Conservation (phyloP, 2,888 invertebrate species). For the Eilema griseolum region DNA sequence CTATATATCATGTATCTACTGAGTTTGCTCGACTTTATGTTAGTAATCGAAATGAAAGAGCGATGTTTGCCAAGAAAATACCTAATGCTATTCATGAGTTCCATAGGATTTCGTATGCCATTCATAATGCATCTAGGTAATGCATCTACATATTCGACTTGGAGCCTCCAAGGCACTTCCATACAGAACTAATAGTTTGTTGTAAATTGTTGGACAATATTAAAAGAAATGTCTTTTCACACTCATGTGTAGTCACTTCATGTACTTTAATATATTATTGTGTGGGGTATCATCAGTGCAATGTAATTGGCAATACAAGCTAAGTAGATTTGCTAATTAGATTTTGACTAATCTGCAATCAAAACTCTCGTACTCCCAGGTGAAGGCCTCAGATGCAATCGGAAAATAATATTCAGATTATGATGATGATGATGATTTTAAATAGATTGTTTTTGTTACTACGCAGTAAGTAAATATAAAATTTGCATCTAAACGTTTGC, state of each 20-base stretch:
- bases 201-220: background rate
- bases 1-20: too few species aligned
- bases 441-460: background rate
- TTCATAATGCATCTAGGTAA: conserved; percentile 48
- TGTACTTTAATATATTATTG: too few species aligned
- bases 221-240: background rate
- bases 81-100: conserved; percentile 41
- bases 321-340: too few species aligned
- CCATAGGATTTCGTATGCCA: conserved; percentile 43
- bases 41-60: conserved; percentile 10
- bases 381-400: too few species aligned
- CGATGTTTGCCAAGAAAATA: conserved; percentile 37
- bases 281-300: too few species aligned
- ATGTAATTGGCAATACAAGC: too few species aligned
- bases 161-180: background rate
- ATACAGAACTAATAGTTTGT: background rate
- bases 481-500: background rate
- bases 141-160: conserved; percentile 32
- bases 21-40: too few species aligned
- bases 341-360: background rate
- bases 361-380: background rate
- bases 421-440: too few species aligned
- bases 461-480: background rate
- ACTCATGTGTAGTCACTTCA: background rate
- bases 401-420: too few species aligned